These are phyloP conservation scores for Pristionchus arcanus DNA, from an alignment of 2,888 invertebrate genomes.

Conservation along the genomic window DNA sequence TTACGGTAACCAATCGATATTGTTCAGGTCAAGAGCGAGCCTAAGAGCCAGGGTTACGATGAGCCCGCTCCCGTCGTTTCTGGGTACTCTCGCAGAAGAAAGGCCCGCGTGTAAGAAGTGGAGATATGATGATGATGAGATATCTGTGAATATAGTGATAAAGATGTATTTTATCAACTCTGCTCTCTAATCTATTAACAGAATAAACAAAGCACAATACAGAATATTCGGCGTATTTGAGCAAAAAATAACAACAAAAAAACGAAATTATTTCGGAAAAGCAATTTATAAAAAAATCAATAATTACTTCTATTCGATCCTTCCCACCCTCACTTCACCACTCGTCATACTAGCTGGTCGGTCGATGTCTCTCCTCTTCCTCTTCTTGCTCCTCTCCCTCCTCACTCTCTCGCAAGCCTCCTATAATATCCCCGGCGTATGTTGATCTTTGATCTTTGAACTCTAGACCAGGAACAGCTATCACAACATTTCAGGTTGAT, in stretches of 20 bases:
- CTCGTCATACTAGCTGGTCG: background rate
- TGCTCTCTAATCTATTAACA: background rate
- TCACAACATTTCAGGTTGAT: background rate
- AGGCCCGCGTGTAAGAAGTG: background rate
- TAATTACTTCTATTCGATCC: too few species aligned
- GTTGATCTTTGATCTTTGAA: background rate
- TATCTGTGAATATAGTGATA: constrained; percentile 14
- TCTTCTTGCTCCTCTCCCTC: background rate
- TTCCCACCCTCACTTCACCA: background rate
- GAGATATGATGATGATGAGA: background rate
- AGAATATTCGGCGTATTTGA: too few species aligned
- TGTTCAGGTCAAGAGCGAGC: constrained; percentile 45
- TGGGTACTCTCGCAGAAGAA: background rate
- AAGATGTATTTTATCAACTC: background rate
- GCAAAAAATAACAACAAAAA: too few species aligned
- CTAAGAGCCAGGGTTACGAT: constrained; percentile 36
- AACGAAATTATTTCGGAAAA: too few species aligned
- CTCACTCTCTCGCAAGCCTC: background rate
- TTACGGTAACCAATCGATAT: constrained; percentile 30
- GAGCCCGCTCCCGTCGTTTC: constrained; percentile 35
- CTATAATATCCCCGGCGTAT: background rate
- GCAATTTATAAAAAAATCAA: too few species aligned
- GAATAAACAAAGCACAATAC: too few species aligned
- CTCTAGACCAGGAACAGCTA: background rate
- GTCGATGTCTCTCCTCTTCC: constrained; percentile 14